Evolutionary conservation across 2,888 invertebrate genomes (phyloP).

Genomic region (Geophilus truncorum): DNA sequence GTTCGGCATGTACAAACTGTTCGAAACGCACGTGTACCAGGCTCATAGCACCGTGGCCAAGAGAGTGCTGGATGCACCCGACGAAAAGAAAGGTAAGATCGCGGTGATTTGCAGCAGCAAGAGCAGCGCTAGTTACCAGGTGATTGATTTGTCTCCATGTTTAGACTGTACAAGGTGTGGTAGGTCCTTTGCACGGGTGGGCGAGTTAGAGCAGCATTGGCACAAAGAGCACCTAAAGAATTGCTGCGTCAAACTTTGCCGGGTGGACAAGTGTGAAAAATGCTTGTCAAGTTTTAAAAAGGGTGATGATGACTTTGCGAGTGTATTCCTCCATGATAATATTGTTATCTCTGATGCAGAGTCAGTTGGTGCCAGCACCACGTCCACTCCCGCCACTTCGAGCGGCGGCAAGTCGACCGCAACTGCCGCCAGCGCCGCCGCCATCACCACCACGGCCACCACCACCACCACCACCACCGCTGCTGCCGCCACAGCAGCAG

Average conservation of each 20-base stretch:
- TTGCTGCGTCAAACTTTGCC: conserved; percentile 40
- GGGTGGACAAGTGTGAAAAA: conserved; percentile 41
- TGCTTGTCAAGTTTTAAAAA: conserved; percentile 34
- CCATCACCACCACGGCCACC: no score
- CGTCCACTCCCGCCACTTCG: not conserved
- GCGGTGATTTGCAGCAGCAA: not conserved
- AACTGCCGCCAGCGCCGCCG: no score
- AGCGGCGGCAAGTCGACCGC: no score
- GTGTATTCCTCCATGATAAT: not conserved
- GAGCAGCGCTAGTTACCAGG: not conserved
- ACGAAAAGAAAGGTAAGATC: conserved; percentile 30
- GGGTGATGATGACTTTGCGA: conserved; percentile 18
- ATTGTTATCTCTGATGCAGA: not conserved
- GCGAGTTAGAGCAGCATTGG: conserved; percentile 38
- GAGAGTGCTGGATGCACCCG: conserved; percentile 43
- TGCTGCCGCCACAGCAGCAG: not conserved
- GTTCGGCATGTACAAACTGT: conserved; percentile 91
- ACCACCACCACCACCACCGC: no score
- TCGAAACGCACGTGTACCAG: conserved; percentile 89
- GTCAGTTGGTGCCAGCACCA: not conserved
- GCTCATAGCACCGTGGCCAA: conserved; percentile 87
- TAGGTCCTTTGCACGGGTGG: not conserved
- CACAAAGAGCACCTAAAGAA: conserved; percentile 39
- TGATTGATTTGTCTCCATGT: not conserved
- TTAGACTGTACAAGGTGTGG: conserved; percentile 38